These are phyloP conservation scores for Scrobipalpa costella DNA, from an alignment of 2,888 invertebrate species.

Conservation along the genomic window DNA sequence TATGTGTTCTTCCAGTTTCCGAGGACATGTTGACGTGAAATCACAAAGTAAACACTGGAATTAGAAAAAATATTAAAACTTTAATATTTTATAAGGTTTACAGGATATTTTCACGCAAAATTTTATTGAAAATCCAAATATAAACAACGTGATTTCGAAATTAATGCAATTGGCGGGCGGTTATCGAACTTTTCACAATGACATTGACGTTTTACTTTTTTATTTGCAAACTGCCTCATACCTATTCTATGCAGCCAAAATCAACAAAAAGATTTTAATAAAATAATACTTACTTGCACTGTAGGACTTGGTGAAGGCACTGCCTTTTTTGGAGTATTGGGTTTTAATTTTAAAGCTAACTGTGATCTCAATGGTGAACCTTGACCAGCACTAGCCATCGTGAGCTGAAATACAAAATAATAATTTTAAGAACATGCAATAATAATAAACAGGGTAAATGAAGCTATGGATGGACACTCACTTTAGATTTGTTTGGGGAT, in stretches of 20 bases:
- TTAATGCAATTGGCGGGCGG: constrained; percentile 35
- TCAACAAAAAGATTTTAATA: constrained; percentile 8
- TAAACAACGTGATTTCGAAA: constrained; percentile 29
- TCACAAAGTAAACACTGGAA: constrained; percentile 89
- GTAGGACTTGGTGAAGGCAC: constrained; percentile 71
- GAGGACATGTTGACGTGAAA: constrained; percentile 87
- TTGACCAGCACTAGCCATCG: constrained; percentile 83
- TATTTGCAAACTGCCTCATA: neutral
- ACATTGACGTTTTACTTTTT: constrained; percentile 30
- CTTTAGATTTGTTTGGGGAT: constrained; percentile 74
- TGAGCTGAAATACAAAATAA: constrained; percentile 57
- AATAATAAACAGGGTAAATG: constrained; percentile 16
- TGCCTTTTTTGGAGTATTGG: constrained; percentile 78
- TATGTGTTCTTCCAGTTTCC: constrained; percentile 90
- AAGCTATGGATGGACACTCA: constrained; percentile 33
- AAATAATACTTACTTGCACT: constrained; percentile 59
- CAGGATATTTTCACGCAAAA: neutral
- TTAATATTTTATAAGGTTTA: neutral
- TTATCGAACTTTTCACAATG: constrained; percentile 26
- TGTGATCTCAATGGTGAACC: constrained; percentile 88
- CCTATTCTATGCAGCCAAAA: neutral
- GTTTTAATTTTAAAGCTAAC: constrained; percentile 85
- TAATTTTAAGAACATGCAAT: constrained; percentile 7
- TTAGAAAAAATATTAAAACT: constrained; percentile 19
- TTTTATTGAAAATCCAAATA: neutral